Base-by-base conservation (phyloP, 2,797 vertebrate genomes). In the Brotula barbata region DNA sequence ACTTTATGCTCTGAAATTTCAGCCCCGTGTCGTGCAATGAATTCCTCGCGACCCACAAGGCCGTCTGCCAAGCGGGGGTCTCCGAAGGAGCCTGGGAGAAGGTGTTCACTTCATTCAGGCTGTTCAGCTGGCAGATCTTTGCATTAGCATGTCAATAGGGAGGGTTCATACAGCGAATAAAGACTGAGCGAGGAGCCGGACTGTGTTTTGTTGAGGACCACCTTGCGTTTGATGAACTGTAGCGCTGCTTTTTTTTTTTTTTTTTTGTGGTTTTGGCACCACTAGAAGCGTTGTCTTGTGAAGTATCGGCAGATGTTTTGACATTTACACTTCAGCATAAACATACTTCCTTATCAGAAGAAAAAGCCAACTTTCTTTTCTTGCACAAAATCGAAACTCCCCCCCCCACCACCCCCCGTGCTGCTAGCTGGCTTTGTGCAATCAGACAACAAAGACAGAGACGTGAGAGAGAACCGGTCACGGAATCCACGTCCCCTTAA, bases 71-170 rank as follows among this genome's bases (percentile, higher is more conserved):
- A 79, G 66, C 64, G 11, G 16, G 64, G 73, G 76, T 78, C 83
- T 83, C 78, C 78, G 73, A 83, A 77, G 80, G 75, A 82, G 64
- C 52, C 39, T 49, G 52, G 76, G 76, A 78, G 71, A 68, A 63
- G 58, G 71, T 75, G 71, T 85, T 89, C 81, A 81, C 81, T 85
- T 88, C 42, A 69, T 85, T 86, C 85, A 88, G 78, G 83, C 85
- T 81, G 85, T 71, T 88, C 87, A 84, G 86, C 83, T 81, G 79
- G 71, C 75, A 78, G 73, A 79, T 78, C 71, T 37, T n/a, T 46
- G 56, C 64, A 91, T 92, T 92, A 89, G 87, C 91, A 92, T 92
- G 82, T 91, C 87, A 92, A 92, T 90, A 64, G 83, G 79, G 75
- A 61, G 49, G 55, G 58, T 74, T 63, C 58, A 53, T 52, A 54